Percentiles rank a stretch among this genome's conserved stretches.
Evolutionary conservation across 2,797 vertebrate genomes (phyloP).

Genomic region (Neosilurus hyrtlii): DNA sequence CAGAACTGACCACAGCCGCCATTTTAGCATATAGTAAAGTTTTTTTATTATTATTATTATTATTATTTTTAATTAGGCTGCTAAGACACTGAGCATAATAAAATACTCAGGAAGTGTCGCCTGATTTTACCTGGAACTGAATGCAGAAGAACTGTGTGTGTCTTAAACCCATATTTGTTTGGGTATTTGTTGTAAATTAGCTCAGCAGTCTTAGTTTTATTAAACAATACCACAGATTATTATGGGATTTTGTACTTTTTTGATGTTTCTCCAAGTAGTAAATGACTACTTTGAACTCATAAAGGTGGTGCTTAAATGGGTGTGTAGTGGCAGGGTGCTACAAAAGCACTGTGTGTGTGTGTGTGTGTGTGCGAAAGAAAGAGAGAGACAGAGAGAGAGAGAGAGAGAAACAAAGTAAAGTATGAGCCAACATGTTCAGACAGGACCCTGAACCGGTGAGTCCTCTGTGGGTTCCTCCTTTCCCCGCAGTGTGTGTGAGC

Average conservation of each 20-base stretch:
- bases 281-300: no score
- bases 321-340: background rate
- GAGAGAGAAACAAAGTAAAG: background rate
- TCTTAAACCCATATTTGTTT: no score
- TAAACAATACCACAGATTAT: background rate
- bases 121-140: background rate
- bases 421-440: constrained; percentile 24
- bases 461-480: background rate
- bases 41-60: no score
- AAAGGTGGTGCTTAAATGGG: constrained; percentile 9
- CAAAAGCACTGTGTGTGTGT: background rate
- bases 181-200: background rate
- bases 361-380: background rate
- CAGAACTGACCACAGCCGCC: background rate
- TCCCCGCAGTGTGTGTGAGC: background rate
- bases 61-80: no score
- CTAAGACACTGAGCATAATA: background rate
- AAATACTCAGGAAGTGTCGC: background rate
- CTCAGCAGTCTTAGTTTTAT: background rate
- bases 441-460: constrained; percentile 8
- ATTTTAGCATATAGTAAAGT: no score
- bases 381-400: background rate
- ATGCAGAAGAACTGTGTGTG: background rate
- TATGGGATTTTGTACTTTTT: background rate
- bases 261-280: background rate